Conservation (phyloP, 2,113 vertebrate genomes). For the Heteronetta atricapilla region DNA sequence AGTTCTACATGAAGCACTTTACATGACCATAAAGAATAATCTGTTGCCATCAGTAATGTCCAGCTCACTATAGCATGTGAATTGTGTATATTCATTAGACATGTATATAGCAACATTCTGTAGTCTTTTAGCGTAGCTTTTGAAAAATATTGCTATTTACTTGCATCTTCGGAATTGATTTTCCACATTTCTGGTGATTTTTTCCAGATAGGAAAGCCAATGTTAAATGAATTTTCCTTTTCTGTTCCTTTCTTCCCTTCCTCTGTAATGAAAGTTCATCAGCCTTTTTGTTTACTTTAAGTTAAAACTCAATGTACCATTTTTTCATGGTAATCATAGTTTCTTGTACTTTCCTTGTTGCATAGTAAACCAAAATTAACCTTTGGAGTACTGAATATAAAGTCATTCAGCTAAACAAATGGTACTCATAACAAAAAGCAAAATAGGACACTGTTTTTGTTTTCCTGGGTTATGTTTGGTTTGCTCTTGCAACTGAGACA, state of each 20-base stretch:
- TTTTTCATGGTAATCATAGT: not conserved
- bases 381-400: not conserved
- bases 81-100: not conserved
- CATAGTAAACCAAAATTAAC: not conserved
- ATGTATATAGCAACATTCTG: not conserved
- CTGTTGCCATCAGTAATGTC: not conserved
- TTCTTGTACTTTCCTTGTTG: not conserved
- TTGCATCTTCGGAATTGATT: not conserved
- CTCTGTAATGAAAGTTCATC: not conserved
- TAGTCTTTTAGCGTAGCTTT: not conserved
- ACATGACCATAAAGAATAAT: not conserved
- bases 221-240: not conserved
- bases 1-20: not conserved
- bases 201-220: not conserved
- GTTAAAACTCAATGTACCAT: not conserved
- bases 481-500: not conserved
- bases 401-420: not conserved
- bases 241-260: fast-evolving
- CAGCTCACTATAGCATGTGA: not conserved
- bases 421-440: not conserved
- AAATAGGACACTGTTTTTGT: not conserved
- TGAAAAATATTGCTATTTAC: not conserved
- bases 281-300: not conserved
- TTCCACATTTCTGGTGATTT: not conserved
- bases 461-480: not conserved